Evolutionary conservation across 2,888 invertebrate species (phyloP).

Genomic region (Philereme transversata): DNA sequence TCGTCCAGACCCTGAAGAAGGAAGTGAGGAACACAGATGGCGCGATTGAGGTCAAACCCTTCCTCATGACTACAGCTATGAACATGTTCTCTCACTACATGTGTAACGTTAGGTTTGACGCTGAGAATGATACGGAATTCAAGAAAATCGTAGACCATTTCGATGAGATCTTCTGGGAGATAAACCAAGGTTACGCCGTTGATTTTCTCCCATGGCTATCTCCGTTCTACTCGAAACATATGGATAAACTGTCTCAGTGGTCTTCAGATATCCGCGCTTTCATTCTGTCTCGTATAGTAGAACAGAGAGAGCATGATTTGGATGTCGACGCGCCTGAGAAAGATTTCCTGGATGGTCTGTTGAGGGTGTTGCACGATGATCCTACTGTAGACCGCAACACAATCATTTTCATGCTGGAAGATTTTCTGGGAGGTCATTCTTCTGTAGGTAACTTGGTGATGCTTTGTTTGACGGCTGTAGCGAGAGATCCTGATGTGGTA

Average conservation of each 20-base stretch:
- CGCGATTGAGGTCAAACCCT: slow-evolving; percentile 86
- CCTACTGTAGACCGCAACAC: slow-evolving; percentile 89
- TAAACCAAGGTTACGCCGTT: slow-evolving; percentile 94
- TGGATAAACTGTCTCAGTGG: slow-evolving; percentile 88
- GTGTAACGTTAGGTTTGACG: slow-evolving; percentile 91
- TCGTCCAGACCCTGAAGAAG: slow-evolving; percentile 82
- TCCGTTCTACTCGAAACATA: slow-evolving; percentile 88
- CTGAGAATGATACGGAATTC: slow-evolving; percentile 87
- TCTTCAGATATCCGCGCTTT: slow-evolving; percentile 88
- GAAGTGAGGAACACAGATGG: slow-evolving; percentile 65
- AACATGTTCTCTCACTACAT: slow-evolving; percentile 95
- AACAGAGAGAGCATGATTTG: slow-evolving; percentile 81
- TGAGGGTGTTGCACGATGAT: slow-evolving; percentile 87
- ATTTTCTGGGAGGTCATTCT: slow-evolving; percentile 94
- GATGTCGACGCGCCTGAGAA: slow-evolving; percentile 85
- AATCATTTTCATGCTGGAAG: slow-evolving; percentile 92
- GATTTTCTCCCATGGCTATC: slow-evolving; percentile 93
- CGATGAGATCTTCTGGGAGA: slow-evolving; percentile 96
- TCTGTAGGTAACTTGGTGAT: slow-evolving; percentile 94
- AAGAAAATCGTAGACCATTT: slow-evolving; percentile 87
- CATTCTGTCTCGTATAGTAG: slow-evolving; percentile 88
- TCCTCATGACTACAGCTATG: slow-evolving; percentile 89
- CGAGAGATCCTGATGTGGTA: slow-evolving; percentile 86
- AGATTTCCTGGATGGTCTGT: slow-evolving; percentile 91
- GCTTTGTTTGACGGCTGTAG: slow-evolving; percentile 88